A percentile compares a stretch with the other conserved stretches of the same genome.
Evolutionary conservation across 2,888 invertebrate species (phyloP).

Genomic region (Griposia aprilina): DNA sequence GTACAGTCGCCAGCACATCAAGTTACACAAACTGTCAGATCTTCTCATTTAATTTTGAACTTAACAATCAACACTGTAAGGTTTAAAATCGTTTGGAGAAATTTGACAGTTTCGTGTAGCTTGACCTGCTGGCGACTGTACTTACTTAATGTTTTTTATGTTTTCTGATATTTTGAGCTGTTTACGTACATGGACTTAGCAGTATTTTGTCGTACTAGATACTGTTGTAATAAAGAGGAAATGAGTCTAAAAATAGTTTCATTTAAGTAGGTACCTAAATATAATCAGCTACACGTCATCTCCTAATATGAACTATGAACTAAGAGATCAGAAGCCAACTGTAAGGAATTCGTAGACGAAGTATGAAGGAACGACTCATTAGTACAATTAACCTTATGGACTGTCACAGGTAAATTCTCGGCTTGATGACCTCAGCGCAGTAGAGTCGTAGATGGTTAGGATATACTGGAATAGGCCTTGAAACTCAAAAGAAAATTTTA

Average conservation of each 20-base stretch:
- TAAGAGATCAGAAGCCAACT: slow-evolving; percentile 37
- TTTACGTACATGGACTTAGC: slow-evolving; percentile 5
- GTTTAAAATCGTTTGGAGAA: too few species aligned
- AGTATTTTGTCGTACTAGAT: slow-evolving; percentile 14
- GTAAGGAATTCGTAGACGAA: not conserved
- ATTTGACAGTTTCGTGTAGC: too few species aligned
- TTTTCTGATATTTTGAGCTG: slow-evolving; percentile 38
- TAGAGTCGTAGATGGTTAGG: not conserved
- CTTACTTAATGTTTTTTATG: not conserved
- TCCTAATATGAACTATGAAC: not conserved
- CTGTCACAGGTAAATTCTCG: not conserved
- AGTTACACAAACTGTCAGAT: too few species aligned
- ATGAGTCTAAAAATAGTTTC: slow-evolving; percentile 19
- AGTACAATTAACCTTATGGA: slow-evolving; percentile 7
- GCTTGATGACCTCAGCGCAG: not conserved
- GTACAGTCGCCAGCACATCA: too few species aligned
- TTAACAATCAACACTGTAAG: too few species aligned
- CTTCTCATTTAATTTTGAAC: too few species aligned
- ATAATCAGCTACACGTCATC: not conserved
- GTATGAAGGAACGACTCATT: slow-evolving; percentile 13
- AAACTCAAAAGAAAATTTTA: not conserved
- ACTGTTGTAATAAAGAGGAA: not conserved
- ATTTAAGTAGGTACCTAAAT: not conserved
- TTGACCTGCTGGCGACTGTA: too few species aligned
- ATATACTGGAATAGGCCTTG: not conserved